Conservation (phyloP, 2,888 invertebrate genomes). For the Zele albiditarsus region DNA sequence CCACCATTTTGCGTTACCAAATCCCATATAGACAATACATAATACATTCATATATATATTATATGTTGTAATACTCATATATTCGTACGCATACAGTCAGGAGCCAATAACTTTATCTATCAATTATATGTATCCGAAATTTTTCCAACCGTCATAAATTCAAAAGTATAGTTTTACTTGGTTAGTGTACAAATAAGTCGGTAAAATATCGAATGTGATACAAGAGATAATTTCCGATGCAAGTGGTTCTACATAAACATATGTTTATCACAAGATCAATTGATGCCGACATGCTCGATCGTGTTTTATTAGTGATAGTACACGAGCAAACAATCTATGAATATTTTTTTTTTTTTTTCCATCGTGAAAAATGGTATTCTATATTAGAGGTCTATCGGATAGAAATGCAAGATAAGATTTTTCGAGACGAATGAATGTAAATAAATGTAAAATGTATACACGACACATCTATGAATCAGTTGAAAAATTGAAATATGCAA, state of each 20-base stretch:
- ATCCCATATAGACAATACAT: slow-evolving; percentile 18
- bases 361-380: slow-evolving; percentile 49
- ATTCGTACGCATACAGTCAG: neutral
- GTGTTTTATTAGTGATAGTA: slow-evolving; percentile 67
- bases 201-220: slow-evolving; percentile 34
- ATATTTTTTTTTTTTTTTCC: slow-evolving; percentile 45
- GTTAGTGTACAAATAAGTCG: slow-evolving; percentile 25
- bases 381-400: slow-evolving; percentile 58
- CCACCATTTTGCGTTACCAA: slow-evolving; percentile 49
- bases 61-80: neutral
- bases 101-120: neutral
- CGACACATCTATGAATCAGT: neutral
- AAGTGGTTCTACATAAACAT: slow-evolving; percentile 47
- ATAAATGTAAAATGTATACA: slow-evolving; percentile 9
- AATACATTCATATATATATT: neutral
- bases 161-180: slow-evolving; percentile 19
- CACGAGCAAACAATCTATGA: slow-evolving; percentile 61
- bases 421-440: slow-evolving; percentile 50
- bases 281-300: slow-evolving; percentile 59
- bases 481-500: neutral
- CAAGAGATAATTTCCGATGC: slow-evolving; percentile 49
- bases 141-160: neutral
- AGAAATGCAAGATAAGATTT: slow-evolving; percentile 53
- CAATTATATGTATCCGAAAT: neutral
- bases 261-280: slow-evolving; percentile 57